phyloP scores from a whole-genome alignment of 2,797 vertebrate genomes.

The Acipenser oxyrinchus region DNA sequence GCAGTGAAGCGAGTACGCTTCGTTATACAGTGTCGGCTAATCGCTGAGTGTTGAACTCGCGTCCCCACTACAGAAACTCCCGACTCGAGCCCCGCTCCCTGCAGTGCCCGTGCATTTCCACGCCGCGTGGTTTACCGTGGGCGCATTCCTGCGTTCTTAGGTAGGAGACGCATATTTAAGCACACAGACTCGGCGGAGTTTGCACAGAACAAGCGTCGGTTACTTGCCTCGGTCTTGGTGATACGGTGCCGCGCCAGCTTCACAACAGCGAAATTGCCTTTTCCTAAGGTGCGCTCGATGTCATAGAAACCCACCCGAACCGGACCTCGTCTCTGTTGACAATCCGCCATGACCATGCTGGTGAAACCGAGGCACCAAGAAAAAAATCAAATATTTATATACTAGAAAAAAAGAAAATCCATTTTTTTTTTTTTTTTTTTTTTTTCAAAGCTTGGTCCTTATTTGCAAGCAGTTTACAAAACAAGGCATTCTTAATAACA shows the following conservation, averaged over 20 bases:
- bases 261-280: constrained; percentile 96
- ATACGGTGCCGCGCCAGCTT: constrained; percentile 94
- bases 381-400: neutral
- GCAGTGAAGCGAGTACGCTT: too few species aligned
- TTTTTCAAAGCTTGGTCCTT: too few species aligned
- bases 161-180: too few species aligned
- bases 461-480: too few species aligned
- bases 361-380: constrained; percentile 28
- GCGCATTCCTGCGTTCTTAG: too few species aligned
- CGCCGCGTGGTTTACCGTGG: too few species aligned
- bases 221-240: constrained; percentile 92
- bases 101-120: neutral
- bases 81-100: neutral
- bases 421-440: too few species aligned
- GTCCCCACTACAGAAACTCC: too few species aligned
- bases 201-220: neutral
- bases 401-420: neutral
- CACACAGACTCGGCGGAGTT: too few species aligned
- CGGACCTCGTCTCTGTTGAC: constrained; percentile 81
- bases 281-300: constrained; percentile 95
- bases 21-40: too few species aligned
- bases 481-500: too few species aligned
- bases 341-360: constrained; percentile 99
- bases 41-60: too few species aligned
- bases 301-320: constrained; percentile 98